Evolutionary conservation across 2,888 invertebrate species (phyloP), one percentile per base, ranked within the genome.

Genomic region (Drosophila stalkeri): DNA sequence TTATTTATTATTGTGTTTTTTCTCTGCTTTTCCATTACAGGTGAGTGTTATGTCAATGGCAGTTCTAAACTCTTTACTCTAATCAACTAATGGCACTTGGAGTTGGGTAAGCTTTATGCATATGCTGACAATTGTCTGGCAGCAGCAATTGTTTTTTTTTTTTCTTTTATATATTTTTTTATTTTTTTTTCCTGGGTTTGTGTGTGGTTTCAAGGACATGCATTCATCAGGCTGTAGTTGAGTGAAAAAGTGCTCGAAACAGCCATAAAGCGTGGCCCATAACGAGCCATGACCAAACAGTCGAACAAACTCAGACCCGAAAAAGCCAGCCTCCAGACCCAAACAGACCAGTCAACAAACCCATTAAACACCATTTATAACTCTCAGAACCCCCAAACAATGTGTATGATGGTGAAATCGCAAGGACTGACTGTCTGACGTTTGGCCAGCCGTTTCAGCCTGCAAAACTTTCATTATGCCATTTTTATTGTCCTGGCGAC

Each of bases 341-440:
- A 16, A 69, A 70, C 72, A 41, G 72, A 72, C 56, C 85, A 88
- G 85, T 88, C 88, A 86, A 86, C 88, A 88, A 86, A 88, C 85
- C 88, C 88, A 86, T 86, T 86, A 86, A 86, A 80, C 82, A 74
- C 83, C 85, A 86, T 86, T 86, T 86, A 88, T 86, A 86, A 69
- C 69, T 62, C 64, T 67, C 61, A 27, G 57, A 43, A 31, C 41
- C 31, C 44, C 64, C 14, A 31, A 31, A 41, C 37, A 70, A 51
- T 56, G 60, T 11, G 43, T 16, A 37, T 27, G 27, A 27, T 27
- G 59, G 23, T 44, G 55, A 31, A 49, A 49, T 49, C 18, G 49
- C 49, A n/a, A 33, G 33, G 18, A 51, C 49, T 12, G 23, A 18
- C 18, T n/a, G 51, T n/a, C 35, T n/a, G 51, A 18, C 41, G 27